Percentiles rank a stretch among this genome's conserved stretches.
Evolutionary conservation across 1,140 invertebrate genomes (phyloP).

Genomic region (Lucilia cuprina): DNA sequence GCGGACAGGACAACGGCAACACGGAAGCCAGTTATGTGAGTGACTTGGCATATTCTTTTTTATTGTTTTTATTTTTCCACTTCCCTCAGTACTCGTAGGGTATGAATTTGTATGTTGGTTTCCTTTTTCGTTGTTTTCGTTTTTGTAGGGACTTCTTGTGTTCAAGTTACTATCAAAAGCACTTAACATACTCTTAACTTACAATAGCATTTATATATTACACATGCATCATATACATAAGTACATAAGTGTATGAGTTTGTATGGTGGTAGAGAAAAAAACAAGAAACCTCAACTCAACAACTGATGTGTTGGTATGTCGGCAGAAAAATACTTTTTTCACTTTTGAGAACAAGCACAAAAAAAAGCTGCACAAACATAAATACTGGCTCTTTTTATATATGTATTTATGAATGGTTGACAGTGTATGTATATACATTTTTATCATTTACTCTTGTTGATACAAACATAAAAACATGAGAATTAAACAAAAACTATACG

Average conservation of each 20-base stretch:
- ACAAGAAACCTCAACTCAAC: conserved; percentile 23
- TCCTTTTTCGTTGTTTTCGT: not conserved
- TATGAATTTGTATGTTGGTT: not conserved
- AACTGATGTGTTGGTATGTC: conserved; percentile 9
- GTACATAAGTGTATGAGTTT: not conserved
- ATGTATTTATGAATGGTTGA: not conserved
- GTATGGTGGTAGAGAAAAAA: not conserved
- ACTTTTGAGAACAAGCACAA: conserved; percentile 6
- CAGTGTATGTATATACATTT: not conserved
- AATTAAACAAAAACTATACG: not conserved
- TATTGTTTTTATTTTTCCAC: not conserved
- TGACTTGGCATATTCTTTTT: conserved; percentile 19
- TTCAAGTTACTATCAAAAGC: conserved; percentile 32
- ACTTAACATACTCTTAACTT: conserved; percentile 33
- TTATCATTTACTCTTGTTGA: not conserved
- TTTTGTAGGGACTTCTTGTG: not conserved
- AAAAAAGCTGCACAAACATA: conserved; percentile 22
- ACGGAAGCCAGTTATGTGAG: conserved; percentile 14
- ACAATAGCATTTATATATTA: conserved; percentile 12
- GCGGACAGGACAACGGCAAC: not conserved
- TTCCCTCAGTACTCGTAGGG: not conserved
- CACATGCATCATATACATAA: not conserved
- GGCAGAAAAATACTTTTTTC: not conserved
- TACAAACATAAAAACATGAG: not conserved
- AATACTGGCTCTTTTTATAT: not conserved